Conservation (phyloP, 2,888 invertebrate genomes). For the Oconnorella tubifera region DNA sequence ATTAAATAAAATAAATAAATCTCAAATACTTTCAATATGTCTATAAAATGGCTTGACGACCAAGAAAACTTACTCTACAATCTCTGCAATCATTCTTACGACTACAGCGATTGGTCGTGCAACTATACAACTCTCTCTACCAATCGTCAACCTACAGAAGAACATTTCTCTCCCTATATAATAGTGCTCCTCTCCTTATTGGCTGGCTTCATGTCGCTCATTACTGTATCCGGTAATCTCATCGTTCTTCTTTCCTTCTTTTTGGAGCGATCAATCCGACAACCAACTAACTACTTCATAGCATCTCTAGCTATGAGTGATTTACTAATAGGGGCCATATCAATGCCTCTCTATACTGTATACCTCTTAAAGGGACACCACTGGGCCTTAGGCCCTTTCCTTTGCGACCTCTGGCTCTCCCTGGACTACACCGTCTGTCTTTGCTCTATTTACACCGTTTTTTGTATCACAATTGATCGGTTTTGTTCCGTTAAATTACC, state of each 20-base stretch:
- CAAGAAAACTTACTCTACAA: no score
- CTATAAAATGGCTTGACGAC: no score
- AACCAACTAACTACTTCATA: conserved; percentile 94
- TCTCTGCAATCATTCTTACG: no score
- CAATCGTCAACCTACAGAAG: no score
- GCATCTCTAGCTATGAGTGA: conserved; percentile 96
- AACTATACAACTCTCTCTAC: no score
- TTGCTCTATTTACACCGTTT: conserved; percentile 91
- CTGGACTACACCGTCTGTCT: conserved; percentile 98
- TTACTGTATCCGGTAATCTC: conserved; percentile 90
- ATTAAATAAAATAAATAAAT: no score
- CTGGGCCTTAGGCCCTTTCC: conserved; percentile 91
- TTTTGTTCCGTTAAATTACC: conserved; percentile 99
- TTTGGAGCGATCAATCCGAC: conserved; percentile 81
- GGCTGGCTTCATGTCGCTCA: conserved; percentile 79
- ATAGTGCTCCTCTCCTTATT: conserved; percentile 82
- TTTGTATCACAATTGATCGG: conserved; percentile 95
- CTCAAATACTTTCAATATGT: no score
- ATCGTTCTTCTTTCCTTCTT: conserved; percentile 91
- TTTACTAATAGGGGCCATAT: conserved; percentile 79
- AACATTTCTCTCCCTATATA: conserved; percentile 64
- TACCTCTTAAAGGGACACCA: conserved; percentile 86
- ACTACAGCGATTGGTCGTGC: no score
- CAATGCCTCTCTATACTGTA: conserved; percentile 81
- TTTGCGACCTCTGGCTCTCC: conserved; percentile 97